phyloP scores from a whole-genome alignment of 1,140 invertebrate genomes.

The Mesaphorura yosii region DNA sequence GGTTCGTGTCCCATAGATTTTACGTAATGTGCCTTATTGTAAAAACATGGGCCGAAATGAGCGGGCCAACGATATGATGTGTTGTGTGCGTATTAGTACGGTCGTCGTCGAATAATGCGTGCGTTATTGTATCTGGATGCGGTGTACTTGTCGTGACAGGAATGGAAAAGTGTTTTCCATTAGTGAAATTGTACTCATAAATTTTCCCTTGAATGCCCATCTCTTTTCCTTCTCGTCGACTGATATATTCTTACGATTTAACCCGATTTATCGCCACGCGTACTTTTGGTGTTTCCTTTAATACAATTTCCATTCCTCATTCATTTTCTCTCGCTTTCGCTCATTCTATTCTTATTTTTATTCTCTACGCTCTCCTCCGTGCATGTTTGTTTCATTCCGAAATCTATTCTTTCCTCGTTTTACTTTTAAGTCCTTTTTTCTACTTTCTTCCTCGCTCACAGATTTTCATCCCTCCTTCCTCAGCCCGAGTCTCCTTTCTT shows the following conservation, averaged over 20 bases:
- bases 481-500: no score
- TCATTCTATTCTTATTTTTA: constrained; percentile 9
- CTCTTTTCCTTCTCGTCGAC: constrained; percentile 16
- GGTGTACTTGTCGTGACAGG: constrained; percentile 32
- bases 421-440: no score
- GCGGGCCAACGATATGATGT: no score
- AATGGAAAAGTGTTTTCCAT: constrained; percentile 32
- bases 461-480: no score
- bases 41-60: no score
- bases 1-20: no score
- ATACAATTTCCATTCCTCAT: constrained; percentile 31
- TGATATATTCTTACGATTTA: constrained; percentile 33
- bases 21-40: no score
- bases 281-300: constrained; percentile 30
- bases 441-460: no score
- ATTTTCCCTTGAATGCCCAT: constrained; percentile 23
- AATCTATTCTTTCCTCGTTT: no score
- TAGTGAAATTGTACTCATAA: constrained; percentile 32
- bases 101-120: not conserved
- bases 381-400: no score
- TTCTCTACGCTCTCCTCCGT: no score
- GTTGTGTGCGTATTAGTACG: no score
- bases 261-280: constrained; percentile 31
- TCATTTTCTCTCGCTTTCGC: constrained; percentile 6
- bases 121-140: constrained; percentile 31